Evolutionary conservation across 2,113 vertebrate genomes (phyloP), one percentile per base, ranked within the genome.

Genomic region (Propithecus coquereli): DNA sequence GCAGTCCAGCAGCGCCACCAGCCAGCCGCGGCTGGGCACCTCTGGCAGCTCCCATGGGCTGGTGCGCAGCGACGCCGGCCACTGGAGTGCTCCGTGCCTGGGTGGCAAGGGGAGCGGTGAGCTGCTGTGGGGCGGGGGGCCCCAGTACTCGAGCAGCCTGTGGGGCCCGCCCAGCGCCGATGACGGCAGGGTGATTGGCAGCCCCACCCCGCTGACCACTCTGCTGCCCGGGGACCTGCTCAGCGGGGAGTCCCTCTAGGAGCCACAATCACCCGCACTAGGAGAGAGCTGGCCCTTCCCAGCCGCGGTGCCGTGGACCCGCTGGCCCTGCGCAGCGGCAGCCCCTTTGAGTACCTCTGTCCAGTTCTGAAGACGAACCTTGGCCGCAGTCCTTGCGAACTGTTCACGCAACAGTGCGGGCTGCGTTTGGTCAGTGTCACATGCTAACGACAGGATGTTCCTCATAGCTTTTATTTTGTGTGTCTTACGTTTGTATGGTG

Each of bases 191-290:
- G 99, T 99, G 59, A 99, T 99, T 1, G 99, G 99, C 30, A 99
- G 99, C 98, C 99, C 99, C 83, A 99, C 99, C 45, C 98, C 99
- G 43, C 99, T 99, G 88, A 99, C 99, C 98, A 99, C 99, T 52
- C 99, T 99, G 97, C 99, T 99, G 91, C 99, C 99, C 3, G 99
- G 99, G 95, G 99, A 99, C 98, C 99, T 99, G 97, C 99, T 99
- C 97, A 99, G 99, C 8, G 99, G 99, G 91, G 99, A 99, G 98
- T 99, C 99, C 98, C 99, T 99, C 98, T 99, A 99, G 99, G 98
- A 98, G 82, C 95, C 96, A 93, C 97, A 83, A 97, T 98, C 98
- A 97, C 97, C 98, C 99, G 98, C 98, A 98, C 98, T 98, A 98
- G 98, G 98, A 99, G 98, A 98, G 98, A 57, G 76, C 47, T 94